Percentiles rank a stretch among this genome's conserved stretches.
phyloP scores from a whole-genome alignment of 2,797 vertebrate genomes.

The Sternarchorhynchus goeldii region DNA sequence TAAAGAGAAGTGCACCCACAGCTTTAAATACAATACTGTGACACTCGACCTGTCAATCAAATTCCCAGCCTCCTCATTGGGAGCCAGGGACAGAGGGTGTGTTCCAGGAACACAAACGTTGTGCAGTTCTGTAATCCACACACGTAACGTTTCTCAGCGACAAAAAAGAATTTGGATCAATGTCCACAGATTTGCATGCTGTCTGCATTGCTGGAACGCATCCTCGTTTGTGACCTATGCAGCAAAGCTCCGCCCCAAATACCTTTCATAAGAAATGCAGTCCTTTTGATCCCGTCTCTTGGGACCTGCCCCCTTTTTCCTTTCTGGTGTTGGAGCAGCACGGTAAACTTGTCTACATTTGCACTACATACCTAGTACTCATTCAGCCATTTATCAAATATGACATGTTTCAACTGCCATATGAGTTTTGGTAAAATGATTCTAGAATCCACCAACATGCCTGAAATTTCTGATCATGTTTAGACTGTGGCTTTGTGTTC shows the following conservation, averaged over 20 bases:
- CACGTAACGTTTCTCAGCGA: no score
- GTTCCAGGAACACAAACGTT: background rate
- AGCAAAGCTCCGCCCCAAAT: slow-evolving; percentile 36
- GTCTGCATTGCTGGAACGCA: background rate
- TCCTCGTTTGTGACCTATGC: slow-evolving; percentile 50
- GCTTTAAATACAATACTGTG: slow-evolving; percentile 48
- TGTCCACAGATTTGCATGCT: background rate
- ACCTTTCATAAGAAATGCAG: slow-evolving; percentile 21
- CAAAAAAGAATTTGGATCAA: no score
- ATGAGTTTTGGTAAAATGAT: background rate
- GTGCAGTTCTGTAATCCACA: background rate
- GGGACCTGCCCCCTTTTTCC: background rate
- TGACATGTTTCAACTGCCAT: slow-evolving; percentile 12
- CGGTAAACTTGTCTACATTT: slow-evolving; percentile 11
- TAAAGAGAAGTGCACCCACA: slow-evolving; percentile 2
- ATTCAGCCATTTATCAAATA: slow-evolving; percentile 1
- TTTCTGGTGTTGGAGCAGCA: background rate
- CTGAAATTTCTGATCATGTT: background rate
- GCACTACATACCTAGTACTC: slow-evolving; percentile 40
- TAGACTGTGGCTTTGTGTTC: background rate
- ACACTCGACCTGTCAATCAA: slow-evolving; percentile 45
- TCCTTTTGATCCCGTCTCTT: slow-evolving; percentile 12
- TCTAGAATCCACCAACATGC: background rate
- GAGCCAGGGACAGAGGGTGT: slow-evolving; percentile 7
- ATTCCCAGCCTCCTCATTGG: slow-evolving; percentile 5